A percentile compares a stretch with the other conserved stretches of the same genome.
Conservation (phyloP, 2,113 vertebrate species). For the cattle (Bos taurus) region DNA sequence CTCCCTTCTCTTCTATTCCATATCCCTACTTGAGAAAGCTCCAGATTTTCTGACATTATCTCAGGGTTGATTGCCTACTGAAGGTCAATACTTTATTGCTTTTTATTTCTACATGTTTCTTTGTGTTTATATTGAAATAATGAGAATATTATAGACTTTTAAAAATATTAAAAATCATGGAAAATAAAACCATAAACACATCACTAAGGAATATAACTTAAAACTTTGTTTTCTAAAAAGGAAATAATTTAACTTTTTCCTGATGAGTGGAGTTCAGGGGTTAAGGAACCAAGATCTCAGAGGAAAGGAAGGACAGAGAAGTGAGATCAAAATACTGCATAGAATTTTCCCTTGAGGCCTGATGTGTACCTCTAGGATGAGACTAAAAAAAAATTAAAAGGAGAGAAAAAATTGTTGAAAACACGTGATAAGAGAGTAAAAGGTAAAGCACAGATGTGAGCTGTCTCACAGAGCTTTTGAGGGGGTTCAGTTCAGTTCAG, state of each 20-base stretch:
- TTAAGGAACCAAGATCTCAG: neutral
- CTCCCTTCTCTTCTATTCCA: neutral
- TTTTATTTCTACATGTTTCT: neutral
- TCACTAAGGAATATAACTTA: neutral
- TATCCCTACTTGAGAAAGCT: slow-evolving; percentile 49
- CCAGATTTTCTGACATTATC: slow-evolving; percentile 43
- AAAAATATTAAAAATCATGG: slow-evolving; percentile 5
- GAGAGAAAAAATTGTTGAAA: neutral
- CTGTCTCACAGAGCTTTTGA: neutral
- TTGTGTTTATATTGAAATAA: slow-evolving; percentile 5
- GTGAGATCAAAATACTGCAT: neutral
- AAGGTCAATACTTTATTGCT: slow-evolving; percentile 25
- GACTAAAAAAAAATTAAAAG: neutral
- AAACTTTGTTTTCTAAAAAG: slow-evolving; percentile 3
- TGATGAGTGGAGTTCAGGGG: neutral
- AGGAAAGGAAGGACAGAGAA: neutral
- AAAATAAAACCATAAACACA: neutral
- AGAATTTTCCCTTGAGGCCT: neutral
- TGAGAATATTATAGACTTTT: neutral
- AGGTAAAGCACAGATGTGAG: neutral
- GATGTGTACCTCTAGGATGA: neutral
- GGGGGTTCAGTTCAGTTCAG: neutral
- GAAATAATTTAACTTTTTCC: neutral
- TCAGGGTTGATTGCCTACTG: neutral
- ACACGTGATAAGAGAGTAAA: neutral